Conservation (phyloP, 2,888 invertebrate genomes). For the Philaethria dido region DNA sequence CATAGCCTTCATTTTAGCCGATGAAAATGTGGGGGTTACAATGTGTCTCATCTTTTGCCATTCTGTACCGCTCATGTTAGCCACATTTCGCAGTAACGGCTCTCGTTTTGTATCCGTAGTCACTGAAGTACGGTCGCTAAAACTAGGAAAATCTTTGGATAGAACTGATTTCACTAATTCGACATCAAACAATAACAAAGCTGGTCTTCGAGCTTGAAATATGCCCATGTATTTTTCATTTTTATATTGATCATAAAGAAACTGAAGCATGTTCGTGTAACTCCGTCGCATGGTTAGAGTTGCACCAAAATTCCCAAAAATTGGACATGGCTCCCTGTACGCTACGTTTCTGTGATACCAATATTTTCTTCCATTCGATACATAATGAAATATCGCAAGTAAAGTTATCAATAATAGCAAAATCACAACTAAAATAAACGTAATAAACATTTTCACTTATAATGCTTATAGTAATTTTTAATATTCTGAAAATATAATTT, state of each 20-base stretch:
- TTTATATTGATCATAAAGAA: constrained; percentile 66
- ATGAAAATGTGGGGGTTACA: constrained; percentile 77
- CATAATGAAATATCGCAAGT: constrained; percentile 68
- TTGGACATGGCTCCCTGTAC: constrained; percentile 75
- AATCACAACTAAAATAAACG: constrained; percentile 57
- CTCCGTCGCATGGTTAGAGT: constrained; percentile 70
- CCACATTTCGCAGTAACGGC: constrained; percentile 72
- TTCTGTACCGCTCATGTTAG: constrained; percentile 76
- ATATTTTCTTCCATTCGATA: constrained; percentile 71
- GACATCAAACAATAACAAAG: constrained; percentile 71
- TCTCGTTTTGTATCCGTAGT: constrained; percentile 74
- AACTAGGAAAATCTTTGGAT: constrained; percentile 66
- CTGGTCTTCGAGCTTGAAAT: constrained; percentile 76
- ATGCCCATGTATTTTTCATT: constrained; percentile 71
- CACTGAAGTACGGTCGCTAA: constrained; percentile 73
- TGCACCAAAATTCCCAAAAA: constrained; percentile 79
- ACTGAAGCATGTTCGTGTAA: constrained; percentile 69
- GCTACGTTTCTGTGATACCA: constrained; percentile 72
- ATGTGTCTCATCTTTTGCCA: constrained; percentile 78
- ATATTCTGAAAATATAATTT: constrained; percentile 18
- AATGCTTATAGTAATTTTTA: constrained; percentile 47
- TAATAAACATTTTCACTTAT: constrained; percentile 57
- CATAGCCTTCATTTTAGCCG: constrained; percentile 80
- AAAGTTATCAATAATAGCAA: constrained; percentile 57
- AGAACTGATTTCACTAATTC: constrained; percentile 69